phyloP scores from a whole-genome alignment of 2,888 invertebrate genomes.

The Trypoxylon attenuatum region DNA sequence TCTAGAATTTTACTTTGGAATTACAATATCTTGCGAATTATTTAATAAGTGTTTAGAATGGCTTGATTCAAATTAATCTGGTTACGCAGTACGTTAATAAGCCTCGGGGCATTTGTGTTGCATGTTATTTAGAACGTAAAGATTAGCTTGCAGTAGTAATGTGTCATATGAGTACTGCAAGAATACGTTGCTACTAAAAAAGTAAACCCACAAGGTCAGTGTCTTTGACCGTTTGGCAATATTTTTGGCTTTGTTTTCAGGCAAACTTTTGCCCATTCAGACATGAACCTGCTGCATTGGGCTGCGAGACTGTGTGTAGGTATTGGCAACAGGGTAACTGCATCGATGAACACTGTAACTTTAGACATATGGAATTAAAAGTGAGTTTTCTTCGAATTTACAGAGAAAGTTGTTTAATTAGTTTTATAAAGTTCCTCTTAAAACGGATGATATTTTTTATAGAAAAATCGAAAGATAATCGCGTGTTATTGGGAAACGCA shows the following conservation, averaged over 20 bases:
- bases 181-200: not conserved
- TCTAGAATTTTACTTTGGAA: too few relatives aligned
- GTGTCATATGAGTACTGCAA: conserved; percentile 39
- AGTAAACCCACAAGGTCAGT: not conserved
- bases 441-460: conserved; percentile 38
- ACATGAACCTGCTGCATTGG: conserved; percentile 89
- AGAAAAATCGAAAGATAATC: conserved; percentile 89
- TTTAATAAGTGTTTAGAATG: too few relatives aligned
- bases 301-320: conserved; percentile 87
- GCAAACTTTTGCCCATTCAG: conserved; percentile 88
- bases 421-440: not conserved
- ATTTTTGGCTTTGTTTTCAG: conserved; percentile 72
- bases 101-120: too few relatives aligned
- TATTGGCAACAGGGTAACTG: conserved; percentile 91
- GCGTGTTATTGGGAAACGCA: conserved; percentile 93
- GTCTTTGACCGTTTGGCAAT: not conserved
- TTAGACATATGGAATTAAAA: conserved; percentile 90
- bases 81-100: too few relatives aligned
- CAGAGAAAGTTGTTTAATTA: not conserved
- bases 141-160: conserved; percentile 39
- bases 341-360: conserved; percentile 84
- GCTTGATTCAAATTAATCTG: too few relatives aligned
- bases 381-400: conserved; percentile 74
- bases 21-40: too few relatives aligned
- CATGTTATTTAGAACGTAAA: too few relatives aligned